phyloP scores from a whole-genome alignment of 2,797 vertebrate species.

The Danio kyathit region DNA sequence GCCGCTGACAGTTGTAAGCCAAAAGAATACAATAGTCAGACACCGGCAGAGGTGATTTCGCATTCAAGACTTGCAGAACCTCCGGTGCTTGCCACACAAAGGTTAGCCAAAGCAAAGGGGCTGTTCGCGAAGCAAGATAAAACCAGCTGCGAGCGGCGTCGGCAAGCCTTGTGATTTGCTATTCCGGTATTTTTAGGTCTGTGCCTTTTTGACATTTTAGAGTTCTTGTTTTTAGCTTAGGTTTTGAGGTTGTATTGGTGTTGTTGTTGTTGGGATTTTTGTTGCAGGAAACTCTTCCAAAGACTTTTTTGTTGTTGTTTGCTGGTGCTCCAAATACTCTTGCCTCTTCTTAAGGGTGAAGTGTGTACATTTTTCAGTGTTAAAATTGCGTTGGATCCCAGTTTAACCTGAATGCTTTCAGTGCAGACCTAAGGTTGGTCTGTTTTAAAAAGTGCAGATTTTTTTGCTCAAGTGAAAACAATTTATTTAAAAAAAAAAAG shows the following conservation, averaged over 20 bases:
- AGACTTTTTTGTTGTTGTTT: constrained; percentile 10
- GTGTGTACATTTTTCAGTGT: background rate
- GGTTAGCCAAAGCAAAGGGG: constrained; percentile 51
- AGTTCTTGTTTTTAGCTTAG: constrained; percentile 43
- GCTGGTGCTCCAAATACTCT: constrained; percentile 19
- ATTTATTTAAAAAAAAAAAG: too few relatives aligned
- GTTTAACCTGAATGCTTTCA: background rate
- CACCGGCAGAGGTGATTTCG: constrained; percentile 19
- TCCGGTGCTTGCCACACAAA: constrained; percentile 37
- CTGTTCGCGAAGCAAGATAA: constrained; percentile 36
- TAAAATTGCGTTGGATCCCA: background rate
- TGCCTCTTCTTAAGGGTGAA: constrained; percentile 16
- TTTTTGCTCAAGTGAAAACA: background rate
- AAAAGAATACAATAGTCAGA: constrained; percentile 50
- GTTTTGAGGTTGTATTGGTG: constrained; percentile 40
- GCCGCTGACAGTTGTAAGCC: constrained; percentile 48
- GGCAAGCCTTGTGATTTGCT: constrained; percentile 36
- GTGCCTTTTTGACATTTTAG: constrained; percentile 49
- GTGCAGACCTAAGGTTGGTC: background rate
- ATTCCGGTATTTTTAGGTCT: constrained; percentile 56
- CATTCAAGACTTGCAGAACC: constrained; percentile 42
- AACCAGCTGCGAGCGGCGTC: constrained; percentile 27
- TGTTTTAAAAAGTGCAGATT: too few relatives aligned
- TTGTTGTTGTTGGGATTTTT: constrained; percentile 41
- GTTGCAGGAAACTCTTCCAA: constrained; percentile 29